phyloP scores from a whole-genome alignment of 2,797 vertebrate species.

The Siniperca undulata region DNA sequence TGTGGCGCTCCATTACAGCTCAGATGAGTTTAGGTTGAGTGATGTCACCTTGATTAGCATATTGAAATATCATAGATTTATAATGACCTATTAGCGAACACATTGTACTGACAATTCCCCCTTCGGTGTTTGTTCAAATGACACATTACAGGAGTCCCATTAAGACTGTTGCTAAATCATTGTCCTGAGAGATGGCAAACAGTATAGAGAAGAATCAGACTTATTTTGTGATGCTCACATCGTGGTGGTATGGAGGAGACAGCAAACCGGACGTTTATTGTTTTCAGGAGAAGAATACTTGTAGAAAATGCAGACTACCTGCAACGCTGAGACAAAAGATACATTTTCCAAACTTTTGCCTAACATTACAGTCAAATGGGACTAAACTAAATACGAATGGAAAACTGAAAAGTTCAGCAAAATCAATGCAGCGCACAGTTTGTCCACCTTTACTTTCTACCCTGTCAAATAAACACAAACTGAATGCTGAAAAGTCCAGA shows the following conservation, averaged over 20 bases:
- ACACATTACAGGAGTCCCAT: constrained; percentile 29
- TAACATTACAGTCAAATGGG: background rate
- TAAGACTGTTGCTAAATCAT: constrained; percentile 41
- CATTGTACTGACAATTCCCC: constrained; percentile 29
- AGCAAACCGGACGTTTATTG: background rate
- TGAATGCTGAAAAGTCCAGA: background rate
- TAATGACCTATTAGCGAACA: constrained; percentile 27
- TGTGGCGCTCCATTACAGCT: constrained; percentile 39
- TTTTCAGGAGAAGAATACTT: background rate
- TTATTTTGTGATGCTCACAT: constrained; percentile 14
- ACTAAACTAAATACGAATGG: background rate
- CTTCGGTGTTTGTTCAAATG: constrained; percentile 34
- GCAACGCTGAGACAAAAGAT: background rate
- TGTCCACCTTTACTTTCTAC: background rate
- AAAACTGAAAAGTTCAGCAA: constrained; percentile 14
- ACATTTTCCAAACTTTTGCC: background rate
- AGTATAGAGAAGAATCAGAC: constrained; percentile 23
- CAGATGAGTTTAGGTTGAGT: constrained; percentile 24
- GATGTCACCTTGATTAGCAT: constrained; percentile 37
- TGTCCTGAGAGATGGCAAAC: constrained; percentile 23
- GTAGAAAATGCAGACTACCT: background rate
- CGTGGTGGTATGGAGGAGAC: background rate
- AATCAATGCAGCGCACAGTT: background rate
- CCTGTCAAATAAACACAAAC: background rate
- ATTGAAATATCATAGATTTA: constrained; percentile 43